A percentile compares a stretch with the other conserved stretches of the same genome.
phyloP scores from a whole-genome alignment of 2,888 invertebrate species.

The Cyclophora albipunctata region DNA sequence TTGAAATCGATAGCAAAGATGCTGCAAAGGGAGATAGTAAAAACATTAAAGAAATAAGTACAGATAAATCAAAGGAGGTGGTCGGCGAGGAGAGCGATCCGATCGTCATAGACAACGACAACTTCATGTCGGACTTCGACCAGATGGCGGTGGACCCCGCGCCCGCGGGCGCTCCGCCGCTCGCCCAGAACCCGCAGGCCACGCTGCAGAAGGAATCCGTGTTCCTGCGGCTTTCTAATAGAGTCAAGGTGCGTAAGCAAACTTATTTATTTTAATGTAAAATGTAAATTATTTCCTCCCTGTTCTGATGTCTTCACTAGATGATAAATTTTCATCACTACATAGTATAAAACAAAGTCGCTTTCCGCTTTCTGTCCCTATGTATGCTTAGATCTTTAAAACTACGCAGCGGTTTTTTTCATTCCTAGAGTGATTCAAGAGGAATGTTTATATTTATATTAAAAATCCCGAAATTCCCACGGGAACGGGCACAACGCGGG shows the following conservation, averaged over 20 bases:
- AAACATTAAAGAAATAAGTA: conserved; percentile 40
- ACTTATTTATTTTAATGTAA: neutral
- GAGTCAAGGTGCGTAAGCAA: conserved; percentile 85
- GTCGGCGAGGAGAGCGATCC: conserved; percentile 49
- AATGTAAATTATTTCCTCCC: too few species aligned
- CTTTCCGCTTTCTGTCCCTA: too few species aligned
- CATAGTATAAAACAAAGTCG: neutral
- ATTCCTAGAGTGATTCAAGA: neutral
- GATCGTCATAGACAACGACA: conserved; percentile 62
- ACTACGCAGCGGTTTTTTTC: neutral
- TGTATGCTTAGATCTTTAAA: too few species aligned
- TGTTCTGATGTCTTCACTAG: neutral
- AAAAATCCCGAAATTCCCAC: too few species aligned
- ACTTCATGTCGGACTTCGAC: conserved; percentile 72
- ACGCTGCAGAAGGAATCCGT: conserved; percentile 91
- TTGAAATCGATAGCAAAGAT: too few species aligned
- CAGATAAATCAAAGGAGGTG: conserved; percentile 51
- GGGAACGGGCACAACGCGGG: too few species aligned
- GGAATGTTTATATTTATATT: neutral
- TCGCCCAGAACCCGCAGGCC: conserved; percentile 49
- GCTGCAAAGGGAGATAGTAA: conserved; percentile 37
- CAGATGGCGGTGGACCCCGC: conserved; percentile 65
- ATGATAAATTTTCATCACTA: neutral
- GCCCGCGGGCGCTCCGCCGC: conserved; percentile 45
- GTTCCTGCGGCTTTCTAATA: conserved; percentile 95